Base-by-base conservation (phyloP, 92 coral and sea anemone species). In the Blastomussa wellsi region DNA sequence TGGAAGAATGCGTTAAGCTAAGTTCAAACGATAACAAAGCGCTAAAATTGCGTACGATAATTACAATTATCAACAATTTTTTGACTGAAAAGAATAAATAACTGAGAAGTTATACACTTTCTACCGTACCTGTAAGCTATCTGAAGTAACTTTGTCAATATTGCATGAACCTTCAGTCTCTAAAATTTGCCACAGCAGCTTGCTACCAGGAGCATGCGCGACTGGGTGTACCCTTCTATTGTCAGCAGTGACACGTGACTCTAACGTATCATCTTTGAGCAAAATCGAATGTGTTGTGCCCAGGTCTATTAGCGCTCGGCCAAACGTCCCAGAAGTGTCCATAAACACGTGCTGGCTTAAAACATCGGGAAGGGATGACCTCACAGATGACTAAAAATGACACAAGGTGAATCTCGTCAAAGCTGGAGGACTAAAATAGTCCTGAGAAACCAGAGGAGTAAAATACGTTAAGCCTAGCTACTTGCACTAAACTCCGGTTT, bases 261-360 rank as follows among this genome's bases (percentile, higher is more conserved):
- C 87, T 32, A 48, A 74, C 16, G 77, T 28, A 4, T 90, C 87
- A 19, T 55, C 80, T 42, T 72, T 80, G 22, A 86, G 82, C 59
- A 94, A 77, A 44, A 89, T 37, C 8, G 90, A 76, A 84, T 94
- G 91, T 20, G 87, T 90, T 29, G 89, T 87, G 39, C 96, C 94
- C 79, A 96, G 74, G 84, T 90, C 94, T 55, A 86, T 82, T n/a
- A 96, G 90, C 32, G 95, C 97, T 49, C 87, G 78, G 19, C 99
- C 99, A 79, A 94, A 83, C 17, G 88, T 85, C 47, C 87, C 89
- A 9, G 98, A 92, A 64, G 91, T 83, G 81, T 96, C 99, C 57
- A 94, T 80, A 73, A 96, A 94, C 47, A 90, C 93, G 83, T 96
- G 98, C 12, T 85, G 86, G 53, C 93, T 92, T 69, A 96, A 68